A percentile compares a stretch with the other conserved stretches of the same genome.
Conservation (phyloP, 2,888 invertebrate genomes). For the Caenorhabditis sulstoni region DNA sequence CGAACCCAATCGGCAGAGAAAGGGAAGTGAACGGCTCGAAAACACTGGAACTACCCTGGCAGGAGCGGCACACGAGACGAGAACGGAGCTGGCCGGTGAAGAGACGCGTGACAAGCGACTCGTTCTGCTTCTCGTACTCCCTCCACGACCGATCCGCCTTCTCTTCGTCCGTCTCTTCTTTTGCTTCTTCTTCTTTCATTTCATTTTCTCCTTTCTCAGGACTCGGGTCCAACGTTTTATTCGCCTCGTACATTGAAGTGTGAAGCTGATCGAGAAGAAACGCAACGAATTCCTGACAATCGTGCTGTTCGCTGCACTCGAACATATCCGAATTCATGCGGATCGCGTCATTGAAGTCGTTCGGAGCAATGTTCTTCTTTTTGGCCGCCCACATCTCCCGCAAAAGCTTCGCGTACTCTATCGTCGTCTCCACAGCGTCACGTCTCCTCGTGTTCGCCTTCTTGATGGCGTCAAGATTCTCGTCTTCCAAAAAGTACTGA, state of each 20-base stretch:
- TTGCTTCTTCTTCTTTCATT: slow-evolving; percentile 82
- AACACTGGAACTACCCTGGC: slow-evolving; percentile 87
- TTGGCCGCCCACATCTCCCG: slow-evolving; percentile 69
- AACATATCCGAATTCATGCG: slow-evolving; percentile 90
- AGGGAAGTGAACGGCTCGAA: slow-evolving; percentile 95
- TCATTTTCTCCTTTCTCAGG: slow-evolving; percentile 84
- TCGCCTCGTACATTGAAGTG: slow-evolving; percentile 91
- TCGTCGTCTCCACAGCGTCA: slow-evolving; percentile 50
- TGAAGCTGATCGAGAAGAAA: slow-evolving; percentile 93
- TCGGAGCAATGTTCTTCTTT: slow-evolving; percentile 72
- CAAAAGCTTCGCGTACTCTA: slow-evolving; percentile 67
- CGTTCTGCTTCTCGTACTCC: slow-evolving; percentile 51
- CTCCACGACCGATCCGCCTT: slow-evolving; percentile 61
- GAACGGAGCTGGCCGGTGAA: slow-evolving; percentile 89
- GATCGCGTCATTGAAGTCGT: slow-evolving; percentile 85
- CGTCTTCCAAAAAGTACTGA: slow-evolving; percentile 64
- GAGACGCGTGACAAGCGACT: slow-evolving; percentile 62
- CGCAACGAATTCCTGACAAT: slow-evolving; percentile 93
- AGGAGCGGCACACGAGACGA: slow-evolving; percentile 89
- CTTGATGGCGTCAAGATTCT: slow-evolving; percentile 52
- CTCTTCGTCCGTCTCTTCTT: slow-evolving; percentile 72
- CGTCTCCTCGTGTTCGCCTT: slow-evolving; percentile 16
- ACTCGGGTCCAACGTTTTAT: slow-evolving; percentile 85
- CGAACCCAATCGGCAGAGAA: slow-evolving; percentile 92
- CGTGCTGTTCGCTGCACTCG: slow-evolving; percentile 92